Evolutionary conservation across 2,113 vertebrate species (phyloP).

Genomic region (Oxyura jamaicensis): DNA sequence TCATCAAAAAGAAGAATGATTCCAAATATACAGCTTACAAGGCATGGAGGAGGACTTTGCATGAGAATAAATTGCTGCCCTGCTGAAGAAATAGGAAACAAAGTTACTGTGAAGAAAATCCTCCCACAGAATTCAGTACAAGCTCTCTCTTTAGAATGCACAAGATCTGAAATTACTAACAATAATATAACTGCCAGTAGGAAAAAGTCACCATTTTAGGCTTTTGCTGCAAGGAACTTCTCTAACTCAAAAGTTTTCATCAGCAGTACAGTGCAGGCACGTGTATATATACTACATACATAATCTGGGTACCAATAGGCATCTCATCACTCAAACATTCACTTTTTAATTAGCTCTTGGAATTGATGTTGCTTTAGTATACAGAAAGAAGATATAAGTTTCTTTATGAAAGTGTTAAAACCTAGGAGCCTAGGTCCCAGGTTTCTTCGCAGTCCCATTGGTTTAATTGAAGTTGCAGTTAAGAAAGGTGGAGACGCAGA

Average conservation of each 20-base stretch:
- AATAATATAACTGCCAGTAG: not conserved
- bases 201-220: not conserved
- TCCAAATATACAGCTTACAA: not conserved
- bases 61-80: not conserved
- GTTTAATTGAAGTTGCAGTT: slow-evolving; percentile 22
- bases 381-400: not conserved
- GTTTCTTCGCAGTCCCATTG: not conserved
- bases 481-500: not conserved
- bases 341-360: not conserved
- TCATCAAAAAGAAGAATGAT: not conserved
- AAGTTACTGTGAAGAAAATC: not conserved
- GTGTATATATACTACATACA: not conserved
- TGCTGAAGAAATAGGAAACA: not conserved
- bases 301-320: not conserved
- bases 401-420: not conserved
- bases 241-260: not conserved
- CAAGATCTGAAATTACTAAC: not conserved
- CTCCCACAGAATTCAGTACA: not conserved
- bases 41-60: not conserved
- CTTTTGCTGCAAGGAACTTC: not conserved
- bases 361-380: not conserved
- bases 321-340: not conserved
- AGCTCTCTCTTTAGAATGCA: not conserved
- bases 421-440: not conserved
- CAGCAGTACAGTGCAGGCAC: not conserved